phyloP scores from a whole-genome alignment of 2,113 vertebrate genomes.

The Anhinga anhinga region DNA sequence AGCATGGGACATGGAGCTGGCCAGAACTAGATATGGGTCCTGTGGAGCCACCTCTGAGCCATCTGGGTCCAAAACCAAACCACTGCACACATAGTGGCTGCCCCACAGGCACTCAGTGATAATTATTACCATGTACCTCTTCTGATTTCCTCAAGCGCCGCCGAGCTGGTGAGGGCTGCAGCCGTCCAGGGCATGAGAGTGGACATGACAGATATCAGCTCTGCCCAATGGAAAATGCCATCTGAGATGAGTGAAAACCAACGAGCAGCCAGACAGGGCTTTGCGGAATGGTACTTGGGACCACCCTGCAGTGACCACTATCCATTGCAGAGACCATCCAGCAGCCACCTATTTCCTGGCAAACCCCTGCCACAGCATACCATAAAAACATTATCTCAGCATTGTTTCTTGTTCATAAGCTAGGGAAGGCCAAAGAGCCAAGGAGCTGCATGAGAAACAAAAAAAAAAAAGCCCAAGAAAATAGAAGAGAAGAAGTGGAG shows the following conservation, averaged over 20 bases:
- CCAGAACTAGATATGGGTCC: not conserved
- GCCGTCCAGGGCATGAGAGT: not conserved
- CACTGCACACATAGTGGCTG: not conserved
- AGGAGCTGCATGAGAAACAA: not conserved
- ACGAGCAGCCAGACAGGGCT: not conserved
- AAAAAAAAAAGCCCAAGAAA: not conserved
- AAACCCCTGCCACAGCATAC: not conserved
- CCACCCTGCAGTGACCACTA: not conserved
- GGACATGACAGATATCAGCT: constrained; percentile 28
- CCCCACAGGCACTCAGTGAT: not conserved
- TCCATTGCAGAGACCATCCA: not conserved
- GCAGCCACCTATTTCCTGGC: not conserved
- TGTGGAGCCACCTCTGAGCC: not conserved
- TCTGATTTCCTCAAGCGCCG: not conserved
- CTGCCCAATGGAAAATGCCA: not conserved
- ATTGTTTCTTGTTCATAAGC: fast-evolving
- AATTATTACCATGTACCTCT: not conserved
- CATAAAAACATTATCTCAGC: not conserved
- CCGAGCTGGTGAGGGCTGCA: not conserved
- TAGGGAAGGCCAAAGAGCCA: not conserved
- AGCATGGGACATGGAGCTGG: not conserved
- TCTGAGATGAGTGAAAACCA: not conserved
- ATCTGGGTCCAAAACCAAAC: constrained; percentile 2
- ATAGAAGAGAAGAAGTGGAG: not conserved
- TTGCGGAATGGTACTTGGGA: not conserved